Evolutionary conservation across 2,113 vertebrate genomes (phyloP), one percentile per base, ranked within the genome.

Genomic region (Carettochelys insculpta): DNA sequence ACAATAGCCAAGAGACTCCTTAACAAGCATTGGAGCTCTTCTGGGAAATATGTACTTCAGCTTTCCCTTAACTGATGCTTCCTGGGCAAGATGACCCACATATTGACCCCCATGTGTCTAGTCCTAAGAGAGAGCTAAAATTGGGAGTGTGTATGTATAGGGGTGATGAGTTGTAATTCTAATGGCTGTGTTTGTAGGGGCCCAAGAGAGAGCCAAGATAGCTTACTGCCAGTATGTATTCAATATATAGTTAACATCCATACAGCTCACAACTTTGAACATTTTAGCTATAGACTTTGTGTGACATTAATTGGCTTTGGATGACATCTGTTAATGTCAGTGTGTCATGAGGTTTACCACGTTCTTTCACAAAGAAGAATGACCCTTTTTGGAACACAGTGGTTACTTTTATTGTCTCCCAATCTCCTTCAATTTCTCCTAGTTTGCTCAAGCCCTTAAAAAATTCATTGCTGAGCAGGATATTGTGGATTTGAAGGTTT

Each of bases 401-500:
- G 16, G 51, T 47, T 7, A 13, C 53, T 78, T 80, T 88, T 65
- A 85, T 34, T 45, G 58, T 54, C 84, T 84, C 54, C 88, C 17
- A 1, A 89, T 88, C 78, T 25, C 12, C 65, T 45, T 5, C 8
- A 82, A 20, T 51, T 38, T 75, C 17, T 65, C 3, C 52, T 89
- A 99, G 99, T 99, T 98, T 73, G 91, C 99, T 4, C 98, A 98
- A 45, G 97, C 98, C 0, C 97, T 99, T 89, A 97, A 96, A 38
- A 97, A 97, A 47, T 99, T 99, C 97, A 98, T 99, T 0, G 98
- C 98, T 50, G 98, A 99, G 87, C 99, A 99, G 90, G 97, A 98
- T 20, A 98, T 99, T 51, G 97, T 97, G 3, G 98, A 99, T 52
- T 96, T 99, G 93, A 99, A 99, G 96, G 99, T 99, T 86, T 99